Conservation (phyloP, 2,888 invertebrate species). For the Selenia dentaria region DNA sequence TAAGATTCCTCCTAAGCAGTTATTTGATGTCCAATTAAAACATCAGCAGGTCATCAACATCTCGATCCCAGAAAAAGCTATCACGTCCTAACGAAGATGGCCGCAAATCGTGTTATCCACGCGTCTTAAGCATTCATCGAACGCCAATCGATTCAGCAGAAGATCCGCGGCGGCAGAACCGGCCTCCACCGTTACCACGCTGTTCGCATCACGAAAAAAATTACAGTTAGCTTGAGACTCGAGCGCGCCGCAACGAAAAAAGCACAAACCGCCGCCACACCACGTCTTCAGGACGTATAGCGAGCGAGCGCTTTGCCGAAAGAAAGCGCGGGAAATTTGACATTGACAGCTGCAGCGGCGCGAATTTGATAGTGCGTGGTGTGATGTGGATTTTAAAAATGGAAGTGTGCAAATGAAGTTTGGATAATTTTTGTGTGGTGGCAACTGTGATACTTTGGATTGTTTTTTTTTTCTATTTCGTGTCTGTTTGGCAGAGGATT, state of each 20-base stretch:
- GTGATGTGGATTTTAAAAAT: conserved; percentile 37
- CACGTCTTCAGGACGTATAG: conserved; percentile 73
- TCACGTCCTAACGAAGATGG: conserved; percentile 3
- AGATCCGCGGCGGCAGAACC: conserved; percentile 61
- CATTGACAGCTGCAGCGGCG: conserved; percentile 65
- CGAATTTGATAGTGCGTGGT: conserved; percentile 30
- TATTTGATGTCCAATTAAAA: neutral
- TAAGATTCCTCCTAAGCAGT: no score
- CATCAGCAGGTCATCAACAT: conserved; percentile 4
- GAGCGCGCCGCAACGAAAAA: conserved; percentile 71
- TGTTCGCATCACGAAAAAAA: conserved; percentile 76
- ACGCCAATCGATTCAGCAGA: conserved; percentile 45
- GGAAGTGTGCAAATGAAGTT: conserved; percentile 56
- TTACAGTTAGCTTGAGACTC: conserved; percentile 72
- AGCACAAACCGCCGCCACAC: conserved; percentile 67
- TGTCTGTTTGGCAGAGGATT: conserved; percentile 49
- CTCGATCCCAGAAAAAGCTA: neutral
- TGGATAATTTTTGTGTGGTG: conserved; percentile 55
- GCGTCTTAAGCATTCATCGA: conserved; percentile 52
- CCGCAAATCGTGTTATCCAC: conserved; percentile 22
- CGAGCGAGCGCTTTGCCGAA: conserved; percentile 47
- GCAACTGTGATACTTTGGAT: conserved; percentile 47
- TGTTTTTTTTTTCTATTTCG: conserved; percentile 45
- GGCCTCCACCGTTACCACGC: conserved; percentile 71
- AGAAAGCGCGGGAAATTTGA: conserved; percentile 61